Evolutionary conservation across 2,797 vertebrate genomes (phyloP).

Genomic region (Fundulus diaphanus): DNA sequence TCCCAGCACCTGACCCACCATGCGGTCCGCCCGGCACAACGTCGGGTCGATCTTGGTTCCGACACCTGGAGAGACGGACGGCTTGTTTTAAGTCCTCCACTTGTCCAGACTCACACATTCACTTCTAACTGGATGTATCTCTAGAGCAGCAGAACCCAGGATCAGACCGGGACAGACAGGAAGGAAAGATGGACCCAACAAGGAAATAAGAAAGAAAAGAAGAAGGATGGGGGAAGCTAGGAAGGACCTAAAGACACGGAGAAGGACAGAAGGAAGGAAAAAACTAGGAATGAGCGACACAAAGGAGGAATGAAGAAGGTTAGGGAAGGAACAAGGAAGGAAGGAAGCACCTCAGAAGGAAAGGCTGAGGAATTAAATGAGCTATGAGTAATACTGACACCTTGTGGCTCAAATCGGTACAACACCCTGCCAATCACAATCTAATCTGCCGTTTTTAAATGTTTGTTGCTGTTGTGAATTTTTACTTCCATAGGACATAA

Average conservation of each 20-base stretch:
- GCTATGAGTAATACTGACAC: too few relatives aligned
- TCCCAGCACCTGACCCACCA: conserved; percentile 99
- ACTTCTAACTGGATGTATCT: not conserved
- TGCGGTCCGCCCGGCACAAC: conserved; percentile 94
- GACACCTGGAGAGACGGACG: conserved; percentile 83
- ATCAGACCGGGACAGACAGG: not conserved
- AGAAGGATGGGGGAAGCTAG: too few relatives aligned
- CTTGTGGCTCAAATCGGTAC: too few relatives aligned
- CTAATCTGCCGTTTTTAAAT: too few relatives aligned
- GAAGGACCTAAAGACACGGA: too few relatives aligned
- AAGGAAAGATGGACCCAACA: too few relatives aligned
- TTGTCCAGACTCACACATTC: not conserved
- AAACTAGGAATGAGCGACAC: not conserved
- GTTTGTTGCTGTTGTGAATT: too few relatives aligned
- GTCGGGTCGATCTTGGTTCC: conserved; percentile 99
- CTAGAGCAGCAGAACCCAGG: not conserved
- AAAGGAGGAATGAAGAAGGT: not conserved
- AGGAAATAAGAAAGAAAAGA: too few relatives aligned
- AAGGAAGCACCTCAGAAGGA: not conserved
- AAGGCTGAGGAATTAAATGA: not conserved
- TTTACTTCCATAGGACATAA: too few relatives aligned
- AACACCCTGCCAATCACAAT: too few relatives aligned
- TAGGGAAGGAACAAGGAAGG: not conserved
- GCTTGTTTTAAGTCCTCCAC: too few relatives aligned
- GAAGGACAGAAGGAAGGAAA: too few relatives aligned